Conservation (phyloP, 2,113 vertebrate species). For the Siniperca chuatsi region DNA sequence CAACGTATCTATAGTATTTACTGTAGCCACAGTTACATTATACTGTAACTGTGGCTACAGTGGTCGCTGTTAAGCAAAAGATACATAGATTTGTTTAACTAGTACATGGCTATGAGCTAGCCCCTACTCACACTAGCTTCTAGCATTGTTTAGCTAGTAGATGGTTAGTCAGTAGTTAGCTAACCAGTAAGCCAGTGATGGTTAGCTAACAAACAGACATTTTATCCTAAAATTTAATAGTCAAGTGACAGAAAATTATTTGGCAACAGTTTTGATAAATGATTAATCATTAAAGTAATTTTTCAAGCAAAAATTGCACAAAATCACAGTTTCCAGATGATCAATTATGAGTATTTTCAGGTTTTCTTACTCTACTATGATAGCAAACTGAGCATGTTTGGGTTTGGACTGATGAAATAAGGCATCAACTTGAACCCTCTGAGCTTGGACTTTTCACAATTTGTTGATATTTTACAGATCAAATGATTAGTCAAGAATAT, state of each 20-base stretch:
- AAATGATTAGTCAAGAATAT: not conserved
- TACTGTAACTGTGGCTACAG: not conserved
- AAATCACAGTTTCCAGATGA: not conserved
- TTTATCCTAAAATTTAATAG: not conserved
- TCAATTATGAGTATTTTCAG: not conserved
- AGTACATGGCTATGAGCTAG: not conserved
- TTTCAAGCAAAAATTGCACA: not conserved
- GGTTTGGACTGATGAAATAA: not conserved
- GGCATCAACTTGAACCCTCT: not conserved
- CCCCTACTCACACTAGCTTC: not conserved
- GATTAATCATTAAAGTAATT: not conserved
- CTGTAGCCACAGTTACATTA: not conserved
- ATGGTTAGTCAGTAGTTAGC: not conserved
- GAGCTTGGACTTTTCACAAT: too few relatives aligned
- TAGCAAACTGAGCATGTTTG: not conserved
- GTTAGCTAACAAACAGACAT: not conserved
- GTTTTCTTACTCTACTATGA: not conserved
- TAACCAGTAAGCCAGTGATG: not conserved
- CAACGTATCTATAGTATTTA: not conserved
- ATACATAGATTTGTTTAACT: not conserved
- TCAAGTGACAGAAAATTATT: not conserved
- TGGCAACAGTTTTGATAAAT: not conserved
- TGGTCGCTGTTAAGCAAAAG: not conserved
- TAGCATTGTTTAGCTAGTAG: not conserved
- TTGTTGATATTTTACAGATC: not conserved